Base-by-base conservation (phyloP, 2,113 vertebrate species). In the Baryphthengus martii region DNA sequence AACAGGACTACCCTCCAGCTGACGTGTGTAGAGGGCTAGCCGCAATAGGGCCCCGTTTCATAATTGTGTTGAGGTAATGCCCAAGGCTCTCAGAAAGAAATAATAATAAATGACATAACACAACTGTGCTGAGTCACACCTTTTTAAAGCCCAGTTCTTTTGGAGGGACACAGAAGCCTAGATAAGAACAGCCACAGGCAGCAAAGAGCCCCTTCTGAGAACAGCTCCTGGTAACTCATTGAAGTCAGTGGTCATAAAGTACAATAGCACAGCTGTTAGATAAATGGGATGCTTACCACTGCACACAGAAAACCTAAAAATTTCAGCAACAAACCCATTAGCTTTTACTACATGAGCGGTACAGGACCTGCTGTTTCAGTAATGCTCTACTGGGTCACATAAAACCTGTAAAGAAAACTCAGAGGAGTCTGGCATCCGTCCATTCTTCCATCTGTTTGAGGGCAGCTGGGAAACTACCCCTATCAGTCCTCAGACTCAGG, bases 201-300 rank as follows among this genome's bases (percentile, higher is more conserved):
- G 65, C 83, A 90, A 71, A 96, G 77, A 93, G 73, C 49, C 65
- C 86, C 73, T 81, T 92, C 86, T 92, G 89, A 92, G 90, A 86
- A 71, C 73, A 81, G 72, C 65, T 95, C 65, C 86, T 92, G 94
- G 83, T 96, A 93, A 89, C 86, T 90, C 89, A 84, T 95, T 96
- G 83, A 95, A 93, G 93, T 87, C 86, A 86, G 63, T 49, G 68
- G 90, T 80, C 95, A 81, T 84, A 92, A 90, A 93, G 89, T 95
- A 93, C 92, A 94, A 93, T 42, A 90, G 95, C 82, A 86, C 96
- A 97, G 95, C 95, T 96, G 94, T 95, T 77, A 87, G 79, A 95
- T 89, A 96, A 93, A 90, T 72, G 76, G 76, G 56, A 84, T 84
- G 76, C 95, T 92, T 95, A 85, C 95, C 87, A 93, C 76, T 52